Evolutionary conservation across 2,888 invertebrate species (phyloP).

Genomic region (Dorcus parallelipipedus): DNA sequence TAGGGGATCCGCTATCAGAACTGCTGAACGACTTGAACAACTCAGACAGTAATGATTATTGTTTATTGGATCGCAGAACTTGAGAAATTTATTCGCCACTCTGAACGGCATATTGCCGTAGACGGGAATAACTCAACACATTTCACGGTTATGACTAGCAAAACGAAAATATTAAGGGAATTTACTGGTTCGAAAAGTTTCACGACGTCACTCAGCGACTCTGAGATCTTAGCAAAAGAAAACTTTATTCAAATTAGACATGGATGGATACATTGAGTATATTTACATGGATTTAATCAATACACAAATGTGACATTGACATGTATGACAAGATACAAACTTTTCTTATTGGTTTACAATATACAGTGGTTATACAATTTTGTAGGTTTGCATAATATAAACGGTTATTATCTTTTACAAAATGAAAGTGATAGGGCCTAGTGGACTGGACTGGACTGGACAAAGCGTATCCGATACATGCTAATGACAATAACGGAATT

Average conservation of each 20-base stretch:
- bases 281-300: no score
- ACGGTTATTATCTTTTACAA: no score
- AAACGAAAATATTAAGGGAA: conserved; percentile 25
- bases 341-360: no score
- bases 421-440: no score
- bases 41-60: conserved; percentile 47
- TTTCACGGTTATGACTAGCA: conserved; percentile 31
- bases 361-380: no score
- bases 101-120: conserved; percentile 31
- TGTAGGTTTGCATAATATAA: no score
- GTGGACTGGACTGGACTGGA: no score
- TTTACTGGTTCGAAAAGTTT: conserved; percentile 23
- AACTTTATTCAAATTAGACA: no score
- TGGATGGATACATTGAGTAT: background rate
- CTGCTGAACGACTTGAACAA: conserved; percentile 43
- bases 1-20: conserved; percentile 34
- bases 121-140: conserved; percentile 30
- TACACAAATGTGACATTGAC: conserved; percentile 16
- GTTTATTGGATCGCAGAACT: conserved; percentile 46
- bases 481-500: conserved; percentile 31
- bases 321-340: no score
- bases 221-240: no score
- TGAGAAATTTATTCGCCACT: conserved; percentile 37
- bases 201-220: background rate
- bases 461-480: no score